Conservation (phyloP, 53 echinoderm and acorn worm genomes). For the Paracentrotus lividus region DNA sequence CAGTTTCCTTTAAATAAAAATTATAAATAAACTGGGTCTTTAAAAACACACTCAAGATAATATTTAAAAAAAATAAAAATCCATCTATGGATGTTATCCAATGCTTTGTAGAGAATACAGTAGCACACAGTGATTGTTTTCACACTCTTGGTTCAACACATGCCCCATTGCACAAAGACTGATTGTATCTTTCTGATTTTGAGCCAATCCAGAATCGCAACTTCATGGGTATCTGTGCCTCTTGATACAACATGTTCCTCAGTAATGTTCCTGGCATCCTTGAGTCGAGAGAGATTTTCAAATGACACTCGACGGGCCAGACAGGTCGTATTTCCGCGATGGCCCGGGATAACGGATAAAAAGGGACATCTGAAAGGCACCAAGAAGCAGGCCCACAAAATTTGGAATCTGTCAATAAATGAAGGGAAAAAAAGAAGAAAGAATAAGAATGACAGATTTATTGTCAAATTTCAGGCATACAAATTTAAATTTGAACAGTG, state of each 20-base stretch:
- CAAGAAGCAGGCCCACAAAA: constrained; percentile 77
- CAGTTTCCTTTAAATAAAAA: no score
- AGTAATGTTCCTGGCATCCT: background rate
- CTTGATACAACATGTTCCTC: background rate
- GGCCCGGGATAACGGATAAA: constrained; percentile 80
- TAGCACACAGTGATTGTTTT: background rate
- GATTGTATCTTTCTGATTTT: background rate
- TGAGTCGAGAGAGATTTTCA: background rate
- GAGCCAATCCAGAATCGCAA: background rate
- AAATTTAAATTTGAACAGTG: no score
- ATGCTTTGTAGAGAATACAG: background rate
- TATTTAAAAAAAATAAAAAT: background rate
- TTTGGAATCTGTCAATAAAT: constrained; percentile 77
- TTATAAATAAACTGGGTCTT: no score
- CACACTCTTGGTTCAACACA: background rate
- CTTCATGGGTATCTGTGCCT: background rate
- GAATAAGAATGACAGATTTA: no score
- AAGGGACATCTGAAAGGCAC: constrained; percentile 76
- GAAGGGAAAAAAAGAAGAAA: background rate
- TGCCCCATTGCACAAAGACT: constrained; percentile 1
- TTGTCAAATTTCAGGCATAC: no score
- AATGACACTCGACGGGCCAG: constrained; percentile 57
- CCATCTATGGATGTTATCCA: background rate
- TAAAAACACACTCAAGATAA: background rate
- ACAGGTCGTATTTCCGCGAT: constrained; percentile 62